Evolutionary conservation across 1,140 invertebrate species (phyloP), one percentile per base, ranked within the genome.

Genomic region (Drosophila tsacasi): DNA sequence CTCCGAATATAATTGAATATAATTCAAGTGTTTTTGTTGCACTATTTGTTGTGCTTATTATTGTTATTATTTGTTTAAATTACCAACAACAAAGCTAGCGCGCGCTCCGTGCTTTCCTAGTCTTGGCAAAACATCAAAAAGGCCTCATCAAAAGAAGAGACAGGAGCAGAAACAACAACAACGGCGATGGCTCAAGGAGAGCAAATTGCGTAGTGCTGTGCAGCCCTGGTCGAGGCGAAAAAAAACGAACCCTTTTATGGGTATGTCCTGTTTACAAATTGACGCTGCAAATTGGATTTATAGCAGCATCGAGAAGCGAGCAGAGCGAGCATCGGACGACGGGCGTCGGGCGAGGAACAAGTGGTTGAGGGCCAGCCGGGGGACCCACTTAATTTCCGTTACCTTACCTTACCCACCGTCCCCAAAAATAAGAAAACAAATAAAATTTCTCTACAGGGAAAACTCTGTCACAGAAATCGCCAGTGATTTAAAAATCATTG

Each of bases 11-110:
- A n/a, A n/a, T n/a, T n/a, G n/a, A n/a, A n/a, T n/a, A n/a, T n/a
- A n/a, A n/a, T n/a, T n/a, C n/a, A n/a, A n/a, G n/a, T n/a, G n/a
- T n/a, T n/a, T n/a, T n/a, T 78, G 81, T 76, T 89, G 85, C 81
- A 81, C 73, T 85, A 85, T 89, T 84, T 79, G 83, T 83, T 83
- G 80, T 77, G 61, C 72, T 83, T 83, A 81, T 89, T 89, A 84
- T 89, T 84, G 84, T 89, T 89, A 79, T 79, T 79, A 89, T 89
- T 89, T 89, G 84, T 89, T 89, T 89, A 89, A 89, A 89, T 84
- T 75, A 84, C 52, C 81, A 90, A 69, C 55, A 76, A 84, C 76
- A 86, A 65, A 76, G 49, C 54, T 54, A 46, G 75, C 74, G 77
- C 60, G 76, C 55, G 74, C 27, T 52, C 30, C 71, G 5, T n/a